phyloP scores from a whole-genome alignment of 2,797 vertebrate genomes.

The Poeciliopsis presidionis region DNA sequence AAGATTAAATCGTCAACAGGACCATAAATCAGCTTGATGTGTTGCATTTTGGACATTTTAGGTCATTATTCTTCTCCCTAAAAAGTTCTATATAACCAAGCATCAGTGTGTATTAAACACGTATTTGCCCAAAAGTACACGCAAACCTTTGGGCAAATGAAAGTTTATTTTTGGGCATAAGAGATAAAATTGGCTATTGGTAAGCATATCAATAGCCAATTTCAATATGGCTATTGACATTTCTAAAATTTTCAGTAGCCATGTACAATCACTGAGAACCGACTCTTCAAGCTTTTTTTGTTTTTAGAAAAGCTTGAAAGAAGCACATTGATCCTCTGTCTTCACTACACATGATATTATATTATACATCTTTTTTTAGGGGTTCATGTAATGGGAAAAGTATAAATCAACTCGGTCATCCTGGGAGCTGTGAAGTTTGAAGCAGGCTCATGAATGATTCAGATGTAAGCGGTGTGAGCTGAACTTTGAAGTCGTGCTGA shows the following conservation, averaged over 20 bases:
- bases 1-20: conserved; percentile 15
- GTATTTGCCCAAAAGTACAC: not conserved
- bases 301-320: not conserved
- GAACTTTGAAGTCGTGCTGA: not conserved
- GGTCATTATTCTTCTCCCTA: not conserved
- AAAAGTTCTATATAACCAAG: not conserved
- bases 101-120: not conserved
- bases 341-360: not conserved
- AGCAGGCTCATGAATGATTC: not conserved
- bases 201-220: too few species aligned
- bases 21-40: conserved; percentile 13
- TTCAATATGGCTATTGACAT: too few species aligned
- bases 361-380: not conserved
- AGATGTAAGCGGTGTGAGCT: not conserved
- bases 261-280: not conserved
- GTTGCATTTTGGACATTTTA: conserved; percentile 7
- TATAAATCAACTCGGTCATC: not conserved
- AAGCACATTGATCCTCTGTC: not conserved
- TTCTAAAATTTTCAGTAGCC: not conserved
- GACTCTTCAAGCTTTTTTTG: not conserved
- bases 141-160: not conserved
- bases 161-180: not conserved
- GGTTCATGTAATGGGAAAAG: not conserved
- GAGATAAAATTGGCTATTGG: too few species aligned
- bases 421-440: not conserved